Evolutionary conservation across 1,140 invertebrate genomes (phyloP), one percentile per base, ranked within the genome.

Genomic region (Drosophila ananassae): DNA sequence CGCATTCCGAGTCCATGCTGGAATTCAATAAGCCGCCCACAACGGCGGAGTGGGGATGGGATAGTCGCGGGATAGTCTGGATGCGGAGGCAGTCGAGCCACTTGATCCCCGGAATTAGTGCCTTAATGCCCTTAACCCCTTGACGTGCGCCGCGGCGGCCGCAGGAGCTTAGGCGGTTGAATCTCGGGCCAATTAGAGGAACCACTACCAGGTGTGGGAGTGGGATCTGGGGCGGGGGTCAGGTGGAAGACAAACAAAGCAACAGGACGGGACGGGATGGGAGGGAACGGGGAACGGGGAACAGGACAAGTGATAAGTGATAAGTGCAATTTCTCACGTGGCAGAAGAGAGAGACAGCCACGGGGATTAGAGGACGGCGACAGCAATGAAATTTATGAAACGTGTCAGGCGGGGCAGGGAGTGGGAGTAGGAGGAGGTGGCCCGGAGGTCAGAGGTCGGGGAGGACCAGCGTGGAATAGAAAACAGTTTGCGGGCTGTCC

Each of bases 311-410:
- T 76, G 73, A 84, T 85, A 84, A 84, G 80, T 73, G 80, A 84
- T 85, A 84, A 84, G 80, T 73, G 80, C 77, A 79, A 84, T 84
- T 84, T 84, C 73, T 79, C 80, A 84, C 80, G 80, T 84, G 80
- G 69, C 72, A 64, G 66, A 47, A 48, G 80, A 69, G 59, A 53
- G 47, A 34, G 32, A 32, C 12, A 46, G 64, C 47, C 9, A 21
- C 41, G 68, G 55, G 82, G 82, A 85, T 85, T 85, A 85, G 76
- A 52, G 69, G 58, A 77, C 64, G 67, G 74, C 74, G 83, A 87
- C 82, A 81, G 78, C 67, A 44, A 69, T 72, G 66, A 78, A 85
- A 85, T 85, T 85, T 85, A 85, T 89, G 82, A 85, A 82, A 78
- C 71, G 71, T 87, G 82, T 74, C 59, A 73, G 64, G 63, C 52